A percentile compares a stretch with the other conserved stretches of the same genome.
Conservation (phyloP, 2,113 vertebrate species). For the Numida meleagris region DNA sequence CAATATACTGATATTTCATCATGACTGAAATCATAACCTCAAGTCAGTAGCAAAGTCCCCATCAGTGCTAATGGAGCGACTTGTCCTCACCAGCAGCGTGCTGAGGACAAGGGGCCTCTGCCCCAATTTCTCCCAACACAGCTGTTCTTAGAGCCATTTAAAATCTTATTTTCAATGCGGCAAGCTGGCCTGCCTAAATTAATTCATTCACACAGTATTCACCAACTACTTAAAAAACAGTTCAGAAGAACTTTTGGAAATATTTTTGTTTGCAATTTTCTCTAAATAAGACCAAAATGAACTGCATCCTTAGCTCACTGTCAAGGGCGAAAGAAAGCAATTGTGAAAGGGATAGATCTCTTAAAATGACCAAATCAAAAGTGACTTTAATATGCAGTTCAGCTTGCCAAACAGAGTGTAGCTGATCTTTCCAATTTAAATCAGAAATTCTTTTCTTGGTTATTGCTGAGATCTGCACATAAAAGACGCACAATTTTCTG, state of each 20-base stretch:
- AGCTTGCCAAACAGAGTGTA: constrained; percentile 17
- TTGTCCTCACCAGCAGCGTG: not conserved
- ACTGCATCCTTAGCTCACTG: not conserved
- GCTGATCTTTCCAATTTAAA: constrained; percentile 53
- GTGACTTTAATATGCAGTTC: constrained; percentile 32
- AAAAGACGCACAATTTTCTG: constrained; percentile 18
- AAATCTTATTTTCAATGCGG: not conserved
- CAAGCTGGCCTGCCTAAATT: not conserved
- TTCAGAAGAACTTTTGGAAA: not conserved
- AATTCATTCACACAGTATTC: not conserved
- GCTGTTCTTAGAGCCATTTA: not conserved
- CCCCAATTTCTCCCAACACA: not conserved
- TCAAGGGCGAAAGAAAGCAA: not conserved
- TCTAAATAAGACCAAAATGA: not conserved
- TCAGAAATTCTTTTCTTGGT: constrained; percentile 28
- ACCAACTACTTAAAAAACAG: not conserved
- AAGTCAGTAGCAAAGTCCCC: not conserved
- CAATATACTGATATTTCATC: not conserved
- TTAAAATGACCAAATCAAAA: constrained; percentile 54
- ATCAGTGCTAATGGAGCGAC: not conserved
- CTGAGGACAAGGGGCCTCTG: not conserved
- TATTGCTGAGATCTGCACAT: constrained; percentile 54
- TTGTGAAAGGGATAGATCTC: not conserved
- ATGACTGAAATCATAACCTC: not conserved
- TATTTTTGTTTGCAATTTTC: constrained; percentile 22